Percentiles rank a stretch among this genome's conserved stretches.
These are phyloP conservation scores for Cephus pulcher DNA, from an alignment of 2,888 invertebrate species.

Conservation along the genomic window DNA sequence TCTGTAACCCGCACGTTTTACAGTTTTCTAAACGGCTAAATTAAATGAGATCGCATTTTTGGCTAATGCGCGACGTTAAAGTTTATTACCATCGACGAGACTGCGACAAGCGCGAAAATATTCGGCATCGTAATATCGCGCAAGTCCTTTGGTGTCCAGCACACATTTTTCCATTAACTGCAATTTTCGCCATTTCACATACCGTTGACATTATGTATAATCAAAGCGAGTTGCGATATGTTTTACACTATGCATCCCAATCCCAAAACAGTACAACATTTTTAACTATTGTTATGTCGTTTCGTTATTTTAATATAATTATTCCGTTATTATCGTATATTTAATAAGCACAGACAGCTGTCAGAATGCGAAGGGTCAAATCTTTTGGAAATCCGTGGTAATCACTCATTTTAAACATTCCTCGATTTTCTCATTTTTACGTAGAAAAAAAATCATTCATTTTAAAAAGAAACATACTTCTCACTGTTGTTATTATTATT, in stretches of 20 bases:
- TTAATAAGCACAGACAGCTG: not conserved
- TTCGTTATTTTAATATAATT: slow-evolving; percentile 36
- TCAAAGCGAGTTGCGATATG: slow-evolving; percentile 33
- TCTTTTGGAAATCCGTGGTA: not conserved
- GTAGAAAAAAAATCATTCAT: not conserved
- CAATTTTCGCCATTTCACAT: slow-evolving; percentile 34
- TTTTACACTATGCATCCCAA: slow-evolving; percentile 6
- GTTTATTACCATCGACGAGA: slow-evolving; percentile 21
- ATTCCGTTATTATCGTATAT: not conserved
- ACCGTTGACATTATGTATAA: slow-evolving; percentile 30
- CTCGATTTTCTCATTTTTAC: not conserved
- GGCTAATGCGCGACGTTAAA: slow-evolving; percentile 9
- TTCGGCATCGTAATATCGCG: slow-evolving; percentile 4
- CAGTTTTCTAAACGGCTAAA: slow-evolving; percentile 38
- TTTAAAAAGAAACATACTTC: not conserved
- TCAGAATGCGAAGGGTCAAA: not conserved
- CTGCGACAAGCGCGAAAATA: slow-evolving; percentile 9
- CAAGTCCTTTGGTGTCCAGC: slow-evolving; percentile 42
- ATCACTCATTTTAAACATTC: not conserved
- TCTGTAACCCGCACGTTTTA: slow-evolving; percentile 41
- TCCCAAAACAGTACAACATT: slow-evolving; percentile 34
- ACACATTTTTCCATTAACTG: slow-evolving; percentile 29
- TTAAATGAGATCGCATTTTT: slow-evolving; percentile 36
- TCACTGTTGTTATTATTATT: not conserved
- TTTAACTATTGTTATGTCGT: slow-evolving; percentile 33